Evolutionary conservation across 2,797 vertebrate species (phyloP).

Genomic region (Malurus splendens): DNA sequence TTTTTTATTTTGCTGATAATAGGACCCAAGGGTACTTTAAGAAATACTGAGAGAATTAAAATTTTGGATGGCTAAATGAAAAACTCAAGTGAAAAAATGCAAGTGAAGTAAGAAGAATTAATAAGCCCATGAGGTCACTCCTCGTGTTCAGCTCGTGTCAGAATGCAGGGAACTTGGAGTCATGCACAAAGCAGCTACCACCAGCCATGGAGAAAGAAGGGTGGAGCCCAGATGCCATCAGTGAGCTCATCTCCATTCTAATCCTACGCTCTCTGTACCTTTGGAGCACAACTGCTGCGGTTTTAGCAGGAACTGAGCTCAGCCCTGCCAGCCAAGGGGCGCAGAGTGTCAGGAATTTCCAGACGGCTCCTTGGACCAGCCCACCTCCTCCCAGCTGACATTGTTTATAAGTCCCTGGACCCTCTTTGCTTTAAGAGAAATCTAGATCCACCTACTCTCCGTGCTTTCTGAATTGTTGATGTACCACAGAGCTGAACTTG

Average conservation of each 20-base stretch:
- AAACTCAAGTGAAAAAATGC: neutral
- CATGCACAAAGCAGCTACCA: neutral
- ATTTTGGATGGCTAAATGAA: neutral
- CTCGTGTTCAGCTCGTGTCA: neutral
- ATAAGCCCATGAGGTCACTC: constrained; percentile 22
- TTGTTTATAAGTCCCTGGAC: constrained; percentile 1
- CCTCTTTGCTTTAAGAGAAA: neutral
- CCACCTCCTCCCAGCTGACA: neutral
- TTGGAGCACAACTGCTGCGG: neutral
- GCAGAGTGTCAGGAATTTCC: constrained; percentile 15
- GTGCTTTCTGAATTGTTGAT: neutral
- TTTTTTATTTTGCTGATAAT: neutral
- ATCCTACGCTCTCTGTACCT: neutral
- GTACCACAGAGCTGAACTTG: neutral
- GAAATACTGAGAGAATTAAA: constrained; percentile 25
- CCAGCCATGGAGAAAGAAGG: neutral
- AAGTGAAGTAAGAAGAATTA: constrained; percentile 27
- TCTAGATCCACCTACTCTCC: constrained; percentile 15
- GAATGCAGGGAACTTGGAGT: neutral
- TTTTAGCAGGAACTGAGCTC: constrained; percentile 24
- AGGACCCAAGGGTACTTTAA: constrained; percentile 22
- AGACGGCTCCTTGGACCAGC: neutral
- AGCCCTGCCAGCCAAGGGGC: neutral
- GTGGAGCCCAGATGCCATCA: constrained; percentile 11
- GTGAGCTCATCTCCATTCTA: constrained; percentile 25